Evolutionary conservation across 2,888 invertebrate species (phyloP).

Genomic region (Tetropium fuscum): DNA sequence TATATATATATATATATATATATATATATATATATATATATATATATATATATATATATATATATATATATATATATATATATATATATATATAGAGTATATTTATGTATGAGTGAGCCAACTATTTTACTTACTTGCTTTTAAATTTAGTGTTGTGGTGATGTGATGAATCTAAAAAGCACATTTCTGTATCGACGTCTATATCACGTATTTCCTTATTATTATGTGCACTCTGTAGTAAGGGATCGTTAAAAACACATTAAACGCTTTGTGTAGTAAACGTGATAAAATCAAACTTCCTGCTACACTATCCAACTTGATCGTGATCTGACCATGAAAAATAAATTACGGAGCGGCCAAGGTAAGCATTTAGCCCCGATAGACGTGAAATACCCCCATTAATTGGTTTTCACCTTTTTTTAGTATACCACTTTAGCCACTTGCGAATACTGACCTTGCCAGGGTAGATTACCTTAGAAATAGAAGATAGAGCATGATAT

Average conservation of each 20-base stretch:
- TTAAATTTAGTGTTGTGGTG: too few relatives aligned
- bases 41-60: too few relatives aligned
- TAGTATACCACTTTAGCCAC: neutral
- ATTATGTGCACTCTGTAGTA: too few relatives aligned
- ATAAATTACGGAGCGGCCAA: conserved; percentile 14
- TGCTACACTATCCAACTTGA: neutral
- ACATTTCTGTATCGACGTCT: too few relatives aligned
- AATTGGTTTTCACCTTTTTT: conserved; percentile 4
- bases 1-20: too few relatives aligned
- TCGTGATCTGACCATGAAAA: conserved; percentile 1
- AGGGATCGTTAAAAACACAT: neutral
- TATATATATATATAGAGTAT: too few relatives aligned
- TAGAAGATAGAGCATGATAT: conserved; percentile 18
- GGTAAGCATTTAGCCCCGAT: conserved; percentile 20
- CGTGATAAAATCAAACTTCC: conserved; percentile 6
- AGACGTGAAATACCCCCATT: neutral
- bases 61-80: too few relatives aligned
- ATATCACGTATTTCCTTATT: too few relatives aligned
- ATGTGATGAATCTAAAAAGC: too few relatives aligned
- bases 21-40: too few relatives aligned
- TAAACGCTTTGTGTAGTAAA: neutral
- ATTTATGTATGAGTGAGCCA: too few relatives aligned
- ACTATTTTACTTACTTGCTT: too few relatives aligned
- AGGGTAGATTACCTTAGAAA: conserved; percentile 15
- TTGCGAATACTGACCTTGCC: conserved; percentile 11